Evolutionary conservation across 2,113 vertebrate species (phyloP).

Genomic region (Aspiorhynchus laticeps): DNA sequence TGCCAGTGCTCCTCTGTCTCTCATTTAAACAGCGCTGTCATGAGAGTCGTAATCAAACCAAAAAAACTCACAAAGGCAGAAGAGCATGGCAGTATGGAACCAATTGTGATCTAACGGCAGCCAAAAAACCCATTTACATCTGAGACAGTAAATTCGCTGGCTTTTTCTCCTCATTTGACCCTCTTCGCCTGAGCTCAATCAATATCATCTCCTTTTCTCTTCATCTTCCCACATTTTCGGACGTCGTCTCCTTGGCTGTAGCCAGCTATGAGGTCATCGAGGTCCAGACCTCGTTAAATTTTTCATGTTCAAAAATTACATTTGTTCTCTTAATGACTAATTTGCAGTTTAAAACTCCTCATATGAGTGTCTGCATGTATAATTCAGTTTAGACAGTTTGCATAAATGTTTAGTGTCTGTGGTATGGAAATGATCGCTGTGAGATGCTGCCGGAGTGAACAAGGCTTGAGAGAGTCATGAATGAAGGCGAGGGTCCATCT

Average conservation of each 20-base stretch:
- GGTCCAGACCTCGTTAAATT: neutral
- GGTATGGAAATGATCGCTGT: too few species aligned
- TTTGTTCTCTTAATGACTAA: neutral
- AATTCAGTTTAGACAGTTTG: neutral
- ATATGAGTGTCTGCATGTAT: neutral
- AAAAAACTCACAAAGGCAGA: constrained; percentile 43
- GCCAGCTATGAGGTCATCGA: neutral
- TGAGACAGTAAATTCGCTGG: constrained; percentile 54
- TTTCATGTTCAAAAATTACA: neutral
- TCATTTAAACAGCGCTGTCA: constrained; percentile 45
- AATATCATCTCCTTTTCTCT: constrained; percentile 26
- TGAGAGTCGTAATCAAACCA: constrained; percentile 29
- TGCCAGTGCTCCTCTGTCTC: constrained; percentile 42
- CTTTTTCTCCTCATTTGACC: constrained; percentile 50
- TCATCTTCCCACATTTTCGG: neutral
- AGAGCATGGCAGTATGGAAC: constrained; percentile 64
- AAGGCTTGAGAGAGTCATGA: too few species aligned
- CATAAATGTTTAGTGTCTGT: too few species aligned
- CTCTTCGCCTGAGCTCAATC: constrained; percentile 19
- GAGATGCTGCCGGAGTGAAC: too few species aligned
- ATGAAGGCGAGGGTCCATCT: too few species aligned
- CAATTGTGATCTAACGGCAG: constrained; percentile 68
- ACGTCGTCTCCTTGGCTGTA: neutral
- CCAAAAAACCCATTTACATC: constrained; percentile 69
- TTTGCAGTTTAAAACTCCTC: neutral